Evolutionary conservation across 2,888 invertebrate species (phyloP).

Genomic region (Platycnemis pennipes): DNA sequence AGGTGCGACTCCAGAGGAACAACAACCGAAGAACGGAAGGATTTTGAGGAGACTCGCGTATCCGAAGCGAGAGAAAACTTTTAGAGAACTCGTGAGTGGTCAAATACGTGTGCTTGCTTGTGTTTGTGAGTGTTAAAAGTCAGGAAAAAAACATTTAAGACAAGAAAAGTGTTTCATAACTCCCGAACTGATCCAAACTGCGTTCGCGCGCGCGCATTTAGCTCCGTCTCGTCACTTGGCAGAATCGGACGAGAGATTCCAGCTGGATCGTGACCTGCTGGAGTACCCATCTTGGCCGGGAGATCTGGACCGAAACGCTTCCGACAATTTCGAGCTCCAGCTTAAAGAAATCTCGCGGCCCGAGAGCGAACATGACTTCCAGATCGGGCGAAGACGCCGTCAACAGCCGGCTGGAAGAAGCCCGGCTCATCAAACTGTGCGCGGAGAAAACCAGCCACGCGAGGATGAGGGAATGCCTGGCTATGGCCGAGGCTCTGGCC

Average conservation of each 20-base stretch:
- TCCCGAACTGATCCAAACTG: not conserved
- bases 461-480: constrained; percentile 79
- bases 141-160: too few species aligned
- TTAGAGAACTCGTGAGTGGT: too few species aligned
- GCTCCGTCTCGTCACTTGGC: not conserved
- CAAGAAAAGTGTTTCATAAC: not conserved
- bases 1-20: not conserved
- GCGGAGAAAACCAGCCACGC: constrained; percentile 20
- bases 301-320: not conserved
- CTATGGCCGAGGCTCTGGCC: constrained; percentile 82
- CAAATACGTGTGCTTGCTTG: too few species aligned
- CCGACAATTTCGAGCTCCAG: not conserved
- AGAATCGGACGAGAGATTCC: not conserved
- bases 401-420: not conserved
- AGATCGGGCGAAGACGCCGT: constrained; percentile 17
- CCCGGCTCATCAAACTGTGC: not conserved
- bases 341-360: not conserved
- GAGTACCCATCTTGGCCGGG: not conserved
- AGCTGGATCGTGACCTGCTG: not conserved
- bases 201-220: not conserved
- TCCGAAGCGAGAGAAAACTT: too few species aligned
- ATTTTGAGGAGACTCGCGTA: not conserved
- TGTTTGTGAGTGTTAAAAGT: too few species aligned
- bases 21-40: not conserved
- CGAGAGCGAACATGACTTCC: not conserved